These are phyloP conservation scores for Drosophila lacicola DNA, from an alignment of 2,888 invertebrate species.

Conservation along the genomic window DNA sequence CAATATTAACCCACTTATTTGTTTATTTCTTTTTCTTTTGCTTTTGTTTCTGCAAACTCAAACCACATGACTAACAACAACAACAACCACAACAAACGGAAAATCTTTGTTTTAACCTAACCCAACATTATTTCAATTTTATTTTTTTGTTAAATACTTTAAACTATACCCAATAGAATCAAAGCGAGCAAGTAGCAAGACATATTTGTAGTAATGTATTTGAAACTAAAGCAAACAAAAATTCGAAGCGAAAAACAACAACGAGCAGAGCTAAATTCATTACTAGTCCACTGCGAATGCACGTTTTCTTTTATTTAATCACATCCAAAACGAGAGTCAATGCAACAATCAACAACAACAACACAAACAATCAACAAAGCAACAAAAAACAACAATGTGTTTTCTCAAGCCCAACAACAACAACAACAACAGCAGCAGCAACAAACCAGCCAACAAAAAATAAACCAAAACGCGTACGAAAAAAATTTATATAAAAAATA, in stretches of 20 bases:
- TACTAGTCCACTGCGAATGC: slow-evolving; percentile 46
- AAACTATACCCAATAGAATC: slow-evolving; percentile 45
- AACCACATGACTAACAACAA: slow-evolving; percentile 50
- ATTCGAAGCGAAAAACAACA: slow-evolving; percentile 14
- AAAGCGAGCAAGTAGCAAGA: slow-evolving; percentile 65
- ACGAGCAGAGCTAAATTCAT: slow-evolving; percentile 22
- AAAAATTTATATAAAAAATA: background rate
- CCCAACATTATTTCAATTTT: slow-evolving; percentile 6
- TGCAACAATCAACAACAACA: slow-evolving; percentile 33
- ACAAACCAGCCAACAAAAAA: slow-evolving; percentile 2
- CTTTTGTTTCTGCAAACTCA: slow-evolving; percentile 29
- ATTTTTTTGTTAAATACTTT: background rate
- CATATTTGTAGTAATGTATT: slow-evolving; percentile 19
- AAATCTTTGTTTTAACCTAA: slow-evolving; percentile 28
- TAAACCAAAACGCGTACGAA: slow-evolving; percentile 12
- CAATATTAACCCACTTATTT: slow-evolving; percentile 60
- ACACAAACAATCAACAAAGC: slow-evolving; percentile 10
- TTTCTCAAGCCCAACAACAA: slow-evolving; percentile 38
- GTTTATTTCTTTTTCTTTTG: slow-evolving; percentile 35
- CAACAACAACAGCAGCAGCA: background rate
- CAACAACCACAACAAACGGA: slow-evolving; percentile 34
- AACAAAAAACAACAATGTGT: slow-evolving; percentile 45
- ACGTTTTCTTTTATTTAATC: slow-evolving; percentile 51
- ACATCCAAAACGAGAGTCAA: slow-evolving; percentile 25
- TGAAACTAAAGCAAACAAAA: slow-evolving; percentile 16